Percentiles rank a stretch among this genome's conserved stretches.
phyloP scores from a whole-genome alignment of 2,113 vertebrate genomes.

The Microtus montanus region DNA sequence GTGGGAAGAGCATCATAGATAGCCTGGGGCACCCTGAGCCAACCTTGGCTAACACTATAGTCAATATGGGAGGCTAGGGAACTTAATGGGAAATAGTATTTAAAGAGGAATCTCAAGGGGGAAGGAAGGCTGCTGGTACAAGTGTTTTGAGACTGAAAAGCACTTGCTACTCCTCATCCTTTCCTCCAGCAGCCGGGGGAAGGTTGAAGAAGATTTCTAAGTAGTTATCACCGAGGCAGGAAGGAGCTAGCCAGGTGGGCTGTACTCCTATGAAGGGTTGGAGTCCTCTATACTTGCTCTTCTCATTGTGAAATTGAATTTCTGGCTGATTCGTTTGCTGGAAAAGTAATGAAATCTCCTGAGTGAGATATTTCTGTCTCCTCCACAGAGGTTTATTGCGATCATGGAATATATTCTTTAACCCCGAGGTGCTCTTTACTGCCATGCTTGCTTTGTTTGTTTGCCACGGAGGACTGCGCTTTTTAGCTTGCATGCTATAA shows the following conservation, averaged over 20 bases:
- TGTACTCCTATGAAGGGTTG: constrained; percentile 25
- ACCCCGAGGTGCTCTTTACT: background rate
- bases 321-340: constrained; percentile 47
- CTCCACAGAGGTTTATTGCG: constrained; percentile 9
- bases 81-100: constrained; percentile 19
- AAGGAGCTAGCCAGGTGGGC: background rate
- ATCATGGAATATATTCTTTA: constrained; percentile 26
- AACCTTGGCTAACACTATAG: background rate
- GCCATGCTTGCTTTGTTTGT: constrained; percentile 32
- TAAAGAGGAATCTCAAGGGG: background rate
- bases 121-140: background rate
- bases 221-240: background rate
- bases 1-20: background rate
- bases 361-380: background rate
- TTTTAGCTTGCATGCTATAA: background rate
- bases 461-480: background rate
- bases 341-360: constrained; percentile 1
- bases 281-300: background rate
- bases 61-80: background rate
- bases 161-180: background rate
- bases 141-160: background rate
- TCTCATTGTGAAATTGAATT: constrained; percentile 58
- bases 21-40: background rate
- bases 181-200: background rate
- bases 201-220: constrained; percentile 16